Conservation (phyloP, 1,140 invertebrate genomes). For the Palaemon carinicauda region DNA sequence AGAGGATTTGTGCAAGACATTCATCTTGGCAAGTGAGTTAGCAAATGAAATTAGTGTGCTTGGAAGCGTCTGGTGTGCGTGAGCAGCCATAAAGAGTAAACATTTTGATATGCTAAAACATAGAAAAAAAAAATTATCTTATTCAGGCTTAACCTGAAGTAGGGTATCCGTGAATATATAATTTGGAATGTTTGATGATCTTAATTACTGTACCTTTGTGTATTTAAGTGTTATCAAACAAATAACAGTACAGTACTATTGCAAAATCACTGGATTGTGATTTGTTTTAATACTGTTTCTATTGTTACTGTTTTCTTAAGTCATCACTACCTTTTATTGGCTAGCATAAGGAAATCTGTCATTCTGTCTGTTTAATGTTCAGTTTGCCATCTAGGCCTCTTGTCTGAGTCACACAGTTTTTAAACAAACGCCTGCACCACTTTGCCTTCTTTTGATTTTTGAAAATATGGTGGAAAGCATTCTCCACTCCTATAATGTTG, state of each 20-base stretch:
- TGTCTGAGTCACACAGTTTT: slow-evolving; percentile 54
- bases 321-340: not conserved
- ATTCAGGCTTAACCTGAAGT: no score
- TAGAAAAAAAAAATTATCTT: no score
- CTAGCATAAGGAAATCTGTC: slow-evolving; percentile 36
- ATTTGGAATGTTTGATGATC: no score
- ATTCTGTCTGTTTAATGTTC: slow-evolving; percentile 47
- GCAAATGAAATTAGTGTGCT: not conserved
- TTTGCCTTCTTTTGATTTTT: slow-evolving; percentile 51
- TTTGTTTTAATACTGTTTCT: no score
- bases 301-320: no score
- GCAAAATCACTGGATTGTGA: no score
- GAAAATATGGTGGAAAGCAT: slow-evolving; percentile 41
- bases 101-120: not conserved
- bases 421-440: slow-evolving; percentile 54
- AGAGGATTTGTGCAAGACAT: slow-evolving; percentile 6
- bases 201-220: no score
- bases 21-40: not conserved
- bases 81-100: not conserved
- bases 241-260: no score
- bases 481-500: slow-evolving; percentile 39
- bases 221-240: no score
- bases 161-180: no score
- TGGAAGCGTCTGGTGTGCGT: not conserved
- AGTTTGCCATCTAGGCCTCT: slow-evolving; percentile 51